Evolutionary conservation across 2,113 vertebrate species (phyloP), one percentile per base, ranked within the genome.

Genomic region (Balaenoptera acutorostrata): DNA sequence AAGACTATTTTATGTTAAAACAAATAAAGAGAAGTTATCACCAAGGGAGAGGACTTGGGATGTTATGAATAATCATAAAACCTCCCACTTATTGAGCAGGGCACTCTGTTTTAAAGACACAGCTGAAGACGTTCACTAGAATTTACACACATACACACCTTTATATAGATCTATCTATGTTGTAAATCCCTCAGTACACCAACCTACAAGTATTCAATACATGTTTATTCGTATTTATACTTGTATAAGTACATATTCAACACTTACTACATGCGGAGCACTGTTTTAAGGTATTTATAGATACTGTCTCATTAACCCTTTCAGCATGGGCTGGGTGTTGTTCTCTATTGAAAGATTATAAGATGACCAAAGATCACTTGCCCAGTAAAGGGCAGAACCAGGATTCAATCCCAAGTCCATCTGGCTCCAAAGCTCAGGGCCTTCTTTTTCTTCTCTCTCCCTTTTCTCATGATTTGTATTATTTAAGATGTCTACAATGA

Each of bases 51-150:
- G 31, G 6, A 77, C 75, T 41, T 93, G 23, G 33, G 29, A 82
- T 87, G 21, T 89, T 93, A 97, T 33, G 93, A 75, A 82, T 86
- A 63, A 81, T 55, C 41, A 93, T 84, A 90, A 81, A 66, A 81
- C 31, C 14, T 86, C 46, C 23, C 44, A 87, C 36, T 94, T 82
- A 72, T 10, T 92, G 39, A 77, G 39, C 33, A 75, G 4, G 12
- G 8, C 11, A 75, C 20, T 71, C 18, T 55, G 57, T 31, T 72
- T 87, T 75, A 88, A 84, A 71, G 46, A 92, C 71, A 94, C 15
- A 83, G 12, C 6, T 59, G n/a, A 33, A 84, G 29, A 78, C 41
- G 7, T 41, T 78, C 61, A 88, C 29, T 84, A 78, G 52, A 83
- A 92, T 72, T 88, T 66, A 68, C 1, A 36, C 11, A 71, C 20